Evolutionary conservation across 2,888 invertebrate genomes (phyloP).

Genomic region (Cheilosia variabilis): DNA sequence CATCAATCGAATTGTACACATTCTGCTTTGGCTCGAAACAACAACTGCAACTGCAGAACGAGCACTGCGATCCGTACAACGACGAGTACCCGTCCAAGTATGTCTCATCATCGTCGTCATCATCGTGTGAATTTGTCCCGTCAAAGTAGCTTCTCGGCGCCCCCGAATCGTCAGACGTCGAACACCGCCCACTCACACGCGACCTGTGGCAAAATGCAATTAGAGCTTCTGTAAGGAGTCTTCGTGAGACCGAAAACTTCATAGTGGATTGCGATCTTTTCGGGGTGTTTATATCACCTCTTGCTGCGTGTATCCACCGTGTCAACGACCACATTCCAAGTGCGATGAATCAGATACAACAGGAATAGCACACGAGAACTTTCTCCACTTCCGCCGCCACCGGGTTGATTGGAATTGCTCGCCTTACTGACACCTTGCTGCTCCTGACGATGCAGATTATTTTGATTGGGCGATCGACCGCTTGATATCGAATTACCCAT

Average conservation of each 20-base stretch:
- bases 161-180: constrained; percentile 76
- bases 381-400: constrained; percentile 81
- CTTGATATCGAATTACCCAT: constrained; percentile 72
- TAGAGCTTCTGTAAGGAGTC: constrained; percentile 56
- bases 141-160: constrained; percentile 77
- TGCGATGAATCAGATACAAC: constrained; percentile 88
- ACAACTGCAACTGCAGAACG: constrained; percentile 86
- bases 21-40: constrained; percentile 85
- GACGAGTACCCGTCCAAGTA: constrained; percentile 82
- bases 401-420: constrained; percentile 49
- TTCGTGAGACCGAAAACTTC: constrained; percentile 42
- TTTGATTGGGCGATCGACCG: constrained; percentile 60
- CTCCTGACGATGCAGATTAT: constrained; percentile 58
- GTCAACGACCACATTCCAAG: constrained; percentile 88
- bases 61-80: constrained; percentile 85
- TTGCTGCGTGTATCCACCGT: constrained; percentile 85
- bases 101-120: constrained; percentile 70
- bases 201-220: constrained; percentile 76
- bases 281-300: constrained; percentile 80
- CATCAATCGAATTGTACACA: constrained; percentile 80
- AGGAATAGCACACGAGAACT: constrained; percentile 87
- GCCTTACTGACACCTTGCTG: constrained; percentile 53
- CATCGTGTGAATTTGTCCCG: constrained; percentile 71
- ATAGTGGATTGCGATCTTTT: constrained; percentile 42
- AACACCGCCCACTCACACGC: constrained; percentile 76